A percentile compares a stretch with the other conserved stretches of the same genome.
These are phyloP conservation scores for Sporophila hypoxantha DNA, from an alignment of 2,113 vertebrate species.

Conservation along the genomic window DNA sequence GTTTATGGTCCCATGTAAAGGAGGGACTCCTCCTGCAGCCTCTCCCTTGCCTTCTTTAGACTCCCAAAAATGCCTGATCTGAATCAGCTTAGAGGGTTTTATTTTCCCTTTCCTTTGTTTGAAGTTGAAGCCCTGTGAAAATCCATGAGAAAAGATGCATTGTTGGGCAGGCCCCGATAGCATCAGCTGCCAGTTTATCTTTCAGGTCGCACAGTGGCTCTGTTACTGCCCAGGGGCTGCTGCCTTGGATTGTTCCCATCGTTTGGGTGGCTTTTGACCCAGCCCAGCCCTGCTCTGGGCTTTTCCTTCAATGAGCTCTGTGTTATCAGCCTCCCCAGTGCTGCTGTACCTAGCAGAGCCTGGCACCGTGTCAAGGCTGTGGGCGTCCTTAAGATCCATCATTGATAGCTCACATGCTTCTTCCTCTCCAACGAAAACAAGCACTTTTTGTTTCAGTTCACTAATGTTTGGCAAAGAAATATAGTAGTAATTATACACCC, in stretches of 20 bases:
- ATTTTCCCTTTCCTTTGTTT: conserved; percentile 24
- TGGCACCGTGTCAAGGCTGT: conserved; percentile 53
- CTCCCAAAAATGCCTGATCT: not conserved
- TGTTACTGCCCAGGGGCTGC: conserved; percentile 60
- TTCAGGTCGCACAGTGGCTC: conserved; percentile 36
- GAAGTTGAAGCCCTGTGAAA: conserved; percentile 41
- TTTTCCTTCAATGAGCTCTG: conserved; percentile 66
- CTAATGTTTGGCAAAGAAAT: conserved; percentile 74
- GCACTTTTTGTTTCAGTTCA: conserved; percentile 75
- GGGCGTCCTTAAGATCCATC: conserved; percentile 65
- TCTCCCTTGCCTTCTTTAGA: not conserved
- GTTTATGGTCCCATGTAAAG: not conserved
- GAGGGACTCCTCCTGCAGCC: not conserved
- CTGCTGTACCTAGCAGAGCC: conserved; percentile 51
- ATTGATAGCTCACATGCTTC: conserved; percentile 68
- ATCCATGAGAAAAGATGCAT: conserved; percentile 31
- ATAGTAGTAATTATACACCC: conserved; percentile 64
- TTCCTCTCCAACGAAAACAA: conserved; percentile 69
- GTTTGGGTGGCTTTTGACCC: conserved; percentile 66
- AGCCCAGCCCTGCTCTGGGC: conserved; percentile 32
- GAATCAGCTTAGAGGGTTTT: conserved; percentile 7
- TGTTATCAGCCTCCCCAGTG: conserved; percentile 62
- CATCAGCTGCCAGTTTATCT: conserved; percentile 60
- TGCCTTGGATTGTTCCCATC: conserved; percentile 66
- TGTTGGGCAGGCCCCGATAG: conserved; percentile 22